Percentiles rank a stretch among this genome's conserved stretches.
phyloP scores from a whole-genome alignment of 2,113 vertebrate genomes.

The Melanostigma gelatinosum region DNA sequence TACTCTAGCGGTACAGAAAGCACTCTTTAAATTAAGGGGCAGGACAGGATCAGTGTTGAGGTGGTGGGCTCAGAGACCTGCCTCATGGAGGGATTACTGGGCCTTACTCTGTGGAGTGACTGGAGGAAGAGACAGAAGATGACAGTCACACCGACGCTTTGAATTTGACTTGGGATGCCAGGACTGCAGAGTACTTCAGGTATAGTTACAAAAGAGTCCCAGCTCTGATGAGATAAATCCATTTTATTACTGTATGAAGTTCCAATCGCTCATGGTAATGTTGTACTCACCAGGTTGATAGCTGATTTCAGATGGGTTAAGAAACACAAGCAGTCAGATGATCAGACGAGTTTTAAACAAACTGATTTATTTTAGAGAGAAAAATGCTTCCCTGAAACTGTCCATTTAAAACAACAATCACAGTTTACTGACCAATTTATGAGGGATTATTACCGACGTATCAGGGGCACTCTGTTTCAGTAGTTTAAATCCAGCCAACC shows the following conservation, averaged over 20 bases:
- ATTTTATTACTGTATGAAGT: neutral
- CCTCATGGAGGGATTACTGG: constrained; percentile 35
- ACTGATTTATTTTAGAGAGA: neutral
- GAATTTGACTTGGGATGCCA: constrained; percentile 16
- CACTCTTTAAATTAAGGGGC: constrained; percentile 14
- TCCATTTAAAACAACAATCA: neutral
- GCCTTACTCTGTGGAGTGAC: constrained; percentile 27
- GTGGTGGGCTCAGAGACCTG: constrained; percentile 22
- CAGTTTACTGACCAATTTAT: neutral
- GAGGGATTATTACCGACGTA: neutral
- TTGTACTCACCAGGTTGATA: neutral
- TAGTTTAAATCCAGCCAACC: neutral
- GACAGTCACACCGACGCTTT: constrained; percentile 17
- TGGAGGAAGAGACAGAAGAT: constrained; percentile 15
- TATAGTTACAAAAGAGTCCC: constrained; percentile 6
- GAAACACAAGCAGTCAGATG: neutral
- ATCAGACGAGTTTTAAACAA: neutral
- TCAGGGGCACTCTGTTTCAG: neutral
- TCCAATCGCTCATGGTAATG: neutral
- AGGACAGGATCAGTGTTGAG: constrained; percentile 37
- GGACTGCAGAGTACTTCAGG: constrained; percentile 36
- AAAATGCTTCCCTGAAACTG: neutral
- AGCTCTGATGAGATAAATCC: neutral
- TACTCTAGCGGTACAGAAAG: constrained; percentile 25
- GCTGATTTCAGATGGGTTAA: neutral